Evolutionary conservation across 2,888 invertebrate species (phyloP).

Genomic region (Choreutis nemorana): DNA sequence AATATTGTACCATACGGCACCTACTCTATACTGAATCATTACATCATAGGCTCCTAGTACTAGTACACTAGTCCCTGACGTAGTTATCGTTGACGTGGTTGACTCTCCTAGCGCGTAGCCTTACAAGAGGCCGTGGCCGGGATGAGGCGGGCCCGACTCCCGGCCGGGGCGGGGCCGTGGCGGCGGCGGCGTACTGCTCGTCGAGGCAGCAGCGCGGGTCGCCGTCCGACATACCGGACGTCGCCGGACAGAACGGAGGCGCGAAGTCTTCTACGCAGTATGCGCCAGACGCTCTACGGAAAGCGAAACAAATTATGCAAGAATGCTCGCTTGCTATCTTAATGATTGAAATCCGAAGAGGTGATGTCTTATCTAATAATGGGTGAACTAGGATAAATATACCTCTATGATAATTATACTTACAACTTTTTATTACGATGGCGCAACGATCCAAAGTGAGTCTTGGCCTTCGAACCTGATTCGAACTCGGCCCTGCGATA

Average conservation of each 20-base stretch:
- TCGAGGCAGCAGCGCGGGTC: conserved; percentile 75
- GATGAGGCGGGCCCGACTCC: too few relatives aligned
- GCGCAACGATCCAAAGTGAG: too few relatives aligned
- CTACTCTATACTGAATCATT: background rate
- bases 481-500: too few relatives aligned
- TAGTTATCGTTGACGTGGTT: conserved; percentile 11
- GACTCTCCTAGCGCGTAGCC: conserved; percentile 23
- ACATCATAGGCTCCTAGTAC: conserved; percentile 5
- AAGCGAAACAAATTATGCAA: too few relatives aligned
- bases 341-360: too few relatives aligned
- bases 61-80: background rate
- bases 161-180: conserved; percentile 39
- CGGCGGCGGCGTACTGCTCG: conserved; percentile 44
- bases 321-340: too few relatives aligned
- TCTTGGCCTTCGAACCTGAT: too few relatives aligned
- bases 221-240: conserved; percentile 68
- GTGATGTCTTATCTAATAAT: too few relatives aligned
- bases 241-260: conserved; percentile 76
- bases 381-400: too few relatives aligned
- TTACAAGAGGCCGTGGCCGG: conserved; percentile 30
- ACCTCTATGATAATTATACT: too few relatives aligned
- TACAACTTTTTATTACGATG: too few relatives aligned
- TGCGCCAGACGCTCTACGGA: conserved; percentile 73
- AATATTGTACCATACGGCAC: conserved; percentile 3
- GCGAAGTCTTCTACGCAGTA: conserved; percentile 71